phyloP scores from a whole-genome alignment of 2,797 vertebrate species.

The Peromyscus nudipes region DNA sequence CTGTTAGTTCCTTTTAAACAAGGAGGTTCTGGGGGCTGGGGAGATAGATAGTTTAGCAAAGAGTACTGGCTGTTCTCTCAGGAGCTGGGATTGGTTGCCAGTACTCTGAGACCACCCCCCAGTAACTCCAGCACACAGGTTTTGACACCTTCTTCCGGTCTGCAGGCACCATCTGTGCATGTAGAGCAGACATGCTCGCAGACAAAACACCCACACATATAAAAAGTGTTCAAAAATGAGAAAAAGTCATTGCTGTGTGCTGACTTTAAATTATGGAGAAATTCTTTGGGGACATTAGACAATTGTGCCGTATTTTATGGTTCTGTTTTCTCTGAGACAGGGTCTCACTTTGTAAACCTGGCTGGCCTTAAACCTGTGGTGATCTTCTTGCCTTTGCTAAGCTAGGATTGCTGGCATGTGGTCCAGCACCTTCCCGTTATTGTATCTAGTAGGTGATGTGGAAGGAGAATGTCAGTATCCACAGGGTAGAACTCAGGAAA shows the following conservation, averaged over 20 bases:
- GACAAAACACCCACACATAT: not conserved
- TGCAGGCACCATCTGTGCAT: too few species aligned
- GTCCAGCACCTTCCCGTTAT: not conserved
- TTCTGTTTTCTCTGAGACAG: not conserved
- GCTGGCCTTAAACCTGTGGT: not conserved
- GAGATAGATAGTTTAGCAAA: not conserved
- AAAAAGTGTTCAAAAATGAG: not conserved
- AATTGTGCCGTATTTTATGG: not conserved
- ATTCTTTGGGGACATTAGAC: not conserved
- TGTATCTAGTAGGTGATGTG: not conserved
- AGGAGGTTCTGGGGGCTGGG: not conserved
- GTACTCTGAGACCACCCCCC: not conserved
- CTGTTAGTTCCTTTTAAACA: not conserved
- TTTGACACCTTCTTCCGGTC: not conserved
- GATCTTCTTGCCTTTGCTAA: not conserved
- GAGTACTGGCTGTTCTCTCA: too few species aligned
- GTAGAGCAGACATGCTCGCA: not conserved
- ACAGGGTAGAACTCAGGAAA: constrained; percentile 42
- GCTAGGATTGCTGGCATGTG: not conserved
- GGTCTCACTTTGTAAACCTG: not conserved
- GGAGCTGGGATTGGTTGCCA: not conserved
- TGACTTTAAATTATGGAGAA: not conserved
- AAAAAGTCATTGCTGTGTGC: not conserved
- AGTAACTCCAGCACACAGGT: not conserved
- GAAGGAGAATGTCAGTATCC: constrained; percentile 2